phyloP scores from a whole-genome alignment of 2,888 invertebrate genomes.

The Perithous albicinctus region DNA sequence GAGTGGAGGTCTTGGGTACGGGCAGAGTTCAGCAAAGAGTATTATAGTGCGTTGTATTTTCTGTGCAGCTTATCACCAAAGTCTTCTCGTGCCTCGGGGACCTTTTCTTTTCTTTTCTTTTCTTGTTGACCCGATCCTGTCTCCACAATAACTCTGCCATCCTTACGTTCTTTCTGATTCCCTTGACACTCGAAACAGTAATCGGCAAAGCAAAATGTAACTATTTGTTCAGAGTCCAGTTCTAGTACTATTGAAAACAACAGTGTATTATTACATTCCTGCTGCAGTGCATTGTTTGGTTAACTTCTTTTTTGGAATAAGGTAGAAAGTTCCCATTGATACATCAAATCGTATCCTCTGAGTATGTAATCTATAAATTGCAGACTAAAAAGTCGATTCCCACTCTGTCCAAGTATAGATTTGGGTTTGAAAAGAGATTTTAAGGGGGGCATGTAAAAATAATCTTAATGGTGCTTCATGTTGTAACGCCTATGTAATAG shows the following conservation, averaged over 20 bases:
- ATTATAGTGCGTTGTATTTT: slow-evolving; percentile 28
- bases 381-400: no score
- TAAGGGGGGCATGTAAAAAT: no score
- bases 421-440: no score
- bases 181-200: slow-evolving; percentile 1
- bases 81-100: slow-evolving; percentile 18
- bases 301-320: neutral
- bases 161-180: slow-evolving; percentile 25
- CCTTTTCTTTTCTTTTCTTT: slow-evolving; percentile 9
- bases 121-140: neutral
- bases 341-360: no score
- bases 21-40: slow-evolving; percentile 1
- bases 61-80: slow-evolving; percentile 32
- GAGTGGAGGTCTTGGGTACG: neutral
- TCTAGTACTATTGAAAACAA: neutral
- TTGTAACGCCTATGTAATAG: no score
- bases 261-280: neutral
- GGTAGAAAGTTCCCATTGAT: no score
- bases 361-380: no score
- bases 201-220: neutral
- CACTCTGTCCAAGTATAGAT: no score
- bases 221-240: neutral
- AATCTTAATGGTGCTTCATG: no score
- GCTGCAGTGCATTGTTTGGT: neutral
- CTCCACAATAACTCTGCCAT: slow-evolving; percentile 4